Evolutionary conservation across 2,113 vertebrate genomes (phyloP).

Genomic region (Pachycephala philippinensis): DNA sequence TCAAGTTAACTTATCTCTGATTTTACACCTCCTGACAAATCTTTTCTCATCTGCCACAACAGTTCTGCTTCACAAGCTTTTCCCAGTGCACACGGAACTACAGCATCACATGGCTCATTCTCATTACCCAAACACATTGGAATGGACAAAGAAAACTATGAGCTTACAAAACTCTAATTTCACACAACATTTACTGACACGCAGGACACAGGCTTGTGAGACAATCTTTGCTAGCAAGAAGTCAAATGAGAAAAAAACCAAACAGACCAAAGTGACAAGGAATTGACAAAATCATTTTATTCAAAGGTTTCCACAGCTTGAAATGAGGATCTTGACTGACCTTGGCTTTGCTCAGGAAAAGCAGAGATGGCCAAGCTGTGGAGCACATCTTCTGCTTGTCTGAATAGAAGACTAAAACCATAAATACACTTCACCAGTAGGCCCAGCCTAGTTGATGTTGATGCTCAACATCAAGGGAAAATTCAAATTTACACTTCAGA

Average conservation of each 20-base stretch:
- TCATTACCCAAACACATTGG: not conserved
- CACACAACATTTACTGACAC: conserved; percentile 1
- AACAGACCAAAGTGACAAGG: not conserved
- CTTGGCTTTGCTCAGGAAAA: not conserved
- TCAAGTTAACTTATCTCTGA: not conserved
- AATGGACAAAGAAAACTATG: not conserved
- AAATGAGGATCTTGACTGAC: not conserved
- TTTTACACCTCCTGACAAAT: not conserved
- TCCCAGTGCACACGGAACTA: not conserved
- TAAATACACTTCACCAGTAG: not conserved
- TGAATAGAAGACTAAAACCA: not conserved
- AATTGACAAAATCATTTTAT: not conserved
- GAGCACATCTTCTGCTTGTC: not conserved
- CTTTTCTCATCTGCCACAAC: not conserved
- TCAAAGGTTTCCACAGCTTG: not conserved
- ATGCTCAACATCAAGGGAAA: not conserved
- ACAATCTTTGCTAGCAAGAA: not conserved
- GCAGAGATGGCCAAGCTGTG: too few relatives aligned
- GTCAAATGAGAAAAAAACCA: not conserved
- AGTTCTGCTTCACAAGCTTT: not conserved
- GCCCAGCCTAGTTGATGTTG: not conserved
- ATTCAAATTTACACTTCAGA: not conserved
- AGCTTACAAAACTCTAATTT: not conserved
- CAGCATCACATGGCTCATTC: not conserved
- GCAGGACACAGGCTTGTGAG: not conserved